Evolutionary conservation across 1,140 invertebrate species (phyloP), one percentile per base, ranked within the genome.

Genomic region (Euschistus heros): DNA sequence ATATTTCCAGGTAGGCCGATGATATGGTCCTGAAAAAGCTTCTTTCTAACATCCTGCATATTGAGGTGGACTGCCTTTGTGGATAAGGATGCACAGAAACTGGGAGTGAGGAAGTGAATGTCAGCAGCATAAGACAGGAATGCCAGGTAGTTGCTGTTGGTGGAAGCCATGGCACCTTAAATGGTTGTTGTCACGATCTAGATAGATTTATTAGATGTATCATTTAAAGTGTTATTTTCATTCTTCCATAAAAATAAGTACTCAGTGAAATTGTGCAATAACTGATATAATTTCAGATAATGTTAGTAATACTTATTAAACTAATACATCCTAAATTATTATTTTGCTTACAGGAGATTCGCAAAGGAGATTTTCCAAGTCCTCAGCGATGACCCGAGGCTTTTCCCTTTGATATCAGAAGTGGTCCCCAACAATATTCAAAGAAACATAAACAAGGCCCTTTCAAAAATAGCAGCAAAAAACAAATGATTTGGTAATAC

Each of bases 381-480:
- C 17, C 71, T 89, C 47, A 79, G 81, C 66, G 73, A 74, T 7
- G 82, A 86, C 73, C 78, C 79, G 6, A 78, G 81, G 55, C 87
- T 88, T 74, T 81, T 84, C 54, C 80, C 78, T 69, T 76, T 81
- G 55, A 71, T 89, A 13, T 74, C 78, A 6, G 85, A 87, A 68
- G 80, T 85, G 46, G 78, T 89, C n/a, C 81, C 83, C 27, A 77
- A 81, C 27, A 81, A 78, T 68, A 82, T 81, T 4, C 73, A 87
- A 37, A 78, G 84, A 63, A 83, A 84, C 71, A 84, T 88, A 44
- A 80, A 82, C 62, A 86, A 87, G 69, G 81, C 84, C 33, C 72
- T 88, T 57, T 18, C 61, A n/a, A 62, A 46, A 62, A 62, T 62
- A 59, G 47, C 47, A 10, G 22, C 47, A 20, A 50, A 50, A 7